A percentile compares a stretch with the other conserved stretches of the same genome.
Evolutionary conservation across 2,888 invertebrate genomes (phyloP).

Genomic region (Acleris emargana): DNA sequence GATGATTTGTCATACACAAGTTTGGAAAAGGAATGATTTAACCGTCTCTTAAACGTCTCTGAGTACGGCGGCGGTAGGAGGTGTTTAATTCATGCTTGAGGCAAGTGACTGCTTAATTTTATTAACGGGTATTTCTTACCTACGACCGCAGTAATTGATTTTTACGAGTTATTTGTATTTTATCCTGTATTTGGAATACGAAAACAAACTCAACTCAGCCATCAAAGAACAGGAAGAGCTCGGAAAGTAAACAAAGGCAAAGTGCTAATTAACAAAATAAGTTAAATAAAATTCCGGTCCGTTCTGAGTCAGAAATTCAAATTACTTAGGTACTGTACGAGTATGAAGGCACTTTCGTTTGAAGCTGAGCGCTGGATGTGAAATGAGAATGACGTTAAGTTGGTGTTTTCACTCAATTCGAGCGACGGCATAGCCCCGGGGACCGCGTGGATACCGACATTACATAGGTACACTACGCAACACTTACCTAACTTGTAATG

Average conservation of each 20-base stretch:
- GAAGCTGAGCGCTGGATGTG: constrained; percentile 1
- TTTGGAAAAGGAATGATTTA: no score
- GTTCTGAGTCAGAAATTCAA: constrained; percentile 21
- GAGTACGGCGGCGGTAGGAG: no score
- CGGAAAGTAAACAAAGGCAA: constrained; percentile 19
- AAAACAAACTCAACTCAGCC: constrained; percentile 16
- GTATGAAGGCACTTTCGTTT: constrained; percentile 11
- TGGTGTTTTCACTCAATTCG: constrained; percentile 10
- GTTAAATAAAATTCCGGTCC: constrained; percentile 21
- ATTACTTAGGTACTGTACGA: constrained; percentile 7
- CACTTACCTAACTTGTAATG: not conserved
- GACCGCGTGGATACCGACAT: constrained; percentile 16
- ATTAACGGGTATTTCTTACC: no score
- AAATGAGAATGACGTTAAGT: constrained; percentile 3
- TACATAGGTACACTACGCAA: not conserved
- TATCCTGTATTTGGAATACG: constrained; percentile 1
- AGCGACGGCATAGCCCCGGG: constrained; percentile 13
- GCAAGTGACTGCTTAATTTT: no score
- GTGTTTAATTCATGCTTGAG: no score
- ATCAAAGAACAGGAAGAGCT: constrained; percentile 18
- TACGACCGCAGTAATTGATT: no score
- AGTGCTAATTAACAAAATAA: constrained; percentile 30
- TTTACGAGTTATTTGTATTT: no score
- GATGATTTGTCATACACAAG: no score
- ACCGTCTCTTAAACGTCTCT: no score